Percentiles rank a stretch among this genome's conserved stretches.
These are phyloP conservation scores for Onthophagus sagittarius DNA, from an alignment of 2,888 invertebrate species.

Conservation along the genomic window DNA sequence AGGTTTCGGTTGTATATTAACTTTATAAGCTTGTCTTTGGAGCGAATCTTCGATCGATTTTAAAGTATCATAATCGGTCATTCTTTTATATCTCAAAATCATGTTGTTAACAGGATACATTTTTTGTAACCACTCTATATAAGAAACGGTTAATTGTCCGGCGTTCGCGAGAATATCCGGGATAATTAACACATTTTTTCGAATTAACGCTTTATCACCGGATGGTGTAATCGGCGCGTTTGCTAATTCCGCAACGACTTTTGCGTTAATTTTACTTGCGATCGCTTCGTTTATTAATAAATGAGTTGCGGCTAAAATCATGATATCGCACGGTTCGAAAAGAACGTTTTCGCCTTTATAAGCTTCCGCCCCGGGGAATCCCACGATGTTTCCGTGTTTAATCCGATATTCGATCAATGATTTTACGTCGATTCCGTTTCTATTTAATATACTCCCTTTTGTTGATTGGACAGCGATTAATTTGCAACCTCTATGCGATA, in stretches of 20 bases:
- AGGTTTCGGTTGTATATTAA: slow-evolving; percentile 14
- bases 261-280: slow-evolving; percentile 80
- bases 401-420: slow-evolving; percentile 75
- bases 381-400: slow-evolving; percentile 82
- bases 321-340: slow-evolving; percentile 87
- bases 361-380: slow-evolving; percentile 75
- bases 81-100: slow-evolving; percentile 80
- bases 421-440: slow-evolving; percentile 68
- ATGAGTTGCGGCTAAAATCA: slow-evolving; percentile 91
- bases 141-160: slow-evolving; percentile 88
- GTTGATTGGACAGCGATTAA: slow-evolving; percentile 68
- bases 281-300: slow-evolving; percentile 85
- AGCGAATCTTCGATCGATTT: slow-evolving; percentile 18
- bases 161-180: slow-evolving; percentile 75
- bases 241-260: slow-evolving; percentile 86
- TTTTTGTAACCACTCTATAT: slow-evolving; percentile 90
- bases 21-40: slow-evolving; percentile 13
- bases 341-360: slow-evolving; percentile 58
- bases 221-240: slow-evolving; percentile 87
- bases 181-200: slow-evolving; percentile 71
- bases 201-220: slow-evolving; percentile 71
- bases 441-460: slow-evolving; percentile 61
- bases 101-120: slow-evolving; percentile 83
- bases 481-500: slow-evolving; percentile 65
- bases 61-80: slow-evolving; percentile 75